Evolutionary conservation across 2,797 vertebrate species (phyloP).

Genomic region (Sarcophilus harrisii): DNA sequence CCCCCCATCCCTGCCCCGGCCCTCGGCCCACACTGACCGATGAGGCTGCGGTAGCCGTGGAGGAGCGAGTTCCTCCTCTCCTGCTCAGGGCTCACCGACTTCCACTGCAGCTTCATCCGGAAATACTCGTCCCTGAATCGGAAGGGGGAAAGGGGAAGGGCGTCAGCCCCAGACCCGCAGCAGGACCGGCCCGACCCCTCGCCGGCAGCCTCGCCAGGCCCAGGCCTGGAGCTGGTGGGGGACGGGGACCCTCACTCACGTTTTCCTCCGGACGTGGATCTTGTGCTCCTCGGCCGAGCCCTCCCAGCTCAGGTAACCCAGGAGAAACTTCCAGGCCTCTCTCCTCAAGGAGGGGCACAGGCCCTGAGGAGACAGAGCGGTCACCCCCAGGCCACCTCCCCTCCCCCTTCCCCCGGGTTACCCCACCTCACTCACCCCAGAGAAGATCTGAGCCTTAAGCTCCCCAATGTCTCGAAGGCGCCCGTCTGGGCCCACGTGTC

Average conservation of each 20-base stretch:
- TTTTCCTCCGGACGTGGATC: conserved; percentile 89
- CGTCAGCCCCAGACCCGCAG: not conserved
- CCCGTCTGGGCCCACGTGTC: conserved; percentile 89
- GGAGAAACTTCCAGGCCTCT: conserved; percentile 93
- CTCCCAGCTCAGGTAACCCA: conserved; percentile 93
- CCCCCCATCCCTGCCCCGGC: accelerated
- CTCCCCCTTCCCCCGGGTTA: accelerated
- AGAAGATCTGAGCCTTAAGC: conserved; percentile 90
- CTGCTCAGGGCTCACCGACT: conserved; percentile 93
- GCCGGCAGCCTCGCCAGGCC: not conserved
- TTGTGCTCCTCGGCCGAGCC: conserved; percentile 90
- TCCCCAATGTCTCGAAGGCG: conserved; percentile 86
- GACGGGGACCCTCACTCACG: conserved; percentile 83
- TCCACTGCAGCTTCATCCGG: conserved; percentile 97
- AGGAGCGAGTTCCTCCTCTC: conserved; percentile 94
- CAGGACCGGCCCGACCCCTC: not conserved
- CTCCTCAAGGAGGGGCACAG: conserved; percentile 87
- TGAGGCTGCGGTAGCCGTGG: conserved; percentile 92
- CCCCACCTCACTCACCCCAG: conserved; percentile 86
- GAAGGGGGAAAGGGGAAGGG: not conserved
- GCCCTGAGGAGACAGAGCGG: conserved; percentile 83
- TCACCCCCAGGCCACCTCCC: accelerated
- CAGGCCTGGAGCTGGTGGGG: not conserved
- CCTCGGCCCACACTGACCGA: conserved; percentile 85
- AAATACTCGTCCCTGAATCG: conserved; percentile 92